Evolutionary conservation across 1,140 invertebrate species (phyloP), one percentile per base, ranked within the genome.

Genomic region (Alviniconcha marisindica): DNA sequence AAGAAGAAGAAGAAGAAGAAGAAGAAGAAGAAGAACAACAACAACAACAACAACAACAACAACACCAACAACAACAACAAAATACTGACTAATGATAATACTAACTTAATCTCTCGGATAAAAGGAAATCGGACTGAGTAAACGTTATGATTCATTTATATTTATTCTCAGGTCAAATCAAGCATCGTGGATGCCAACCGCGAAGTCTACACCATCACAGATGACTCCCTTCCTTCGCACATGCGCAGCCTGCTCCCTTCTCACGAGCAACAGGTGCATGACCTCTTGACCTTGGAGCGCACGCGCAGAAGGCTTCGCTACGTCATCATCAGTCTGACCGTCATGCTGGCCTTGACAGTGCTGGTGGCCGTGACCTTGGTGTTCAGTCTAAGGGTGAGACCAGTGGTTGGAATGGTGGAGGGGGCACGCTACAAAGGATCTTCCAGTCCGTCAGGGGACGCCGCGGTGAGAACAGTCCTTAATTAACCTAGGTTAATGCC

Each of bases 141-240:
- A 18, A 71, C 7, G 38, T 4, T 36, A 18, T 18, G 7, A n/a
- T 4, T 66, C 28, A 36, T 36, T 71, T 10, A 38, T n/a, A 10
- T 24, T 12, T 40, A 10, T n/a, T 74, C 10, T 42, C 78, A 80
- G 78, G 38, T 36, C 33, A 80, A 80, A 40, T 28, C 60, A 24
- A 31, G 56, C 40, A 21, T 66, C 21, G 80, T 82, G 66, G 40
- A 74, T n/a, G 28, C 48, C 18, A 40, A 60, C 73, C 42, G 36
- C 38, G 81, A 82, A 14, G 51, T 82, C 28, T 82, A 82, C 36
- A 82, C 81, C 28, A 82, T 82, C 48, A 82, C 81, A 18, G 81
- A 74, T 24, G 81, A 82, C 31, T 76, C 81, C 4, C 38, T 82
- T 21, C 81, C 81, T 1, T 63, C 81, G 51, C 69, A 82, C 71